These are phyloP conservation scores for Myripristis murdjan DNA, from an alignment of 2,797 vertebrate species.

Conservation along the genomic window DNA sequence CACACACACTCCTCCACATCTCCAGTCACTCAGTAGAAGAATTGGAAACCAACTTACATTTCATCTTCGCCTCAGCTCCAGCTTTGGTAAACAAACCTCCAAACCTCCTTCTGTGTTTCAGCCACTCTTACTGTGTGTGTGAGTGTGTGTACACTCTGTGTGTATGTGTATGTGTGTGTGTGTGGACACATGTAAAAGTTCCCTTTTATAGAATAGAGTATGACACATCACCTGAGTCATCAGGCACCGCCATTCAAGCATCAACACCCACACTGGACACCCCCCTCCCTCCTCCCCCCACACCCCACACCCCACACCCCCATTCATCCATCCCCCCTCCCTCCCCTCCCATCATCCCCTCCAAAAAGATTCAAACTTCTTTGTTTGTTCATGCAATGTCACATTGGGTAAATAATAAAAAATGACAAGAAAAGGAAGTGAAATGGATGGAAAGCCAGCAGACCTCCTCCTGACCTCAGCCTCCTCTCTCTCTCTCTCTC, in stretches of 20 bases:
- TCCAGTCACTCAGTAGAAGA: conserved; percentile 22
- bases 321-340: neutral
- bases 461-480: too few relatives aligned
- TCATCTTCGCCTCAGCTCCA: conserved; percentile 63
- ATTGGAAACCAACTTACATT: conserved; percentile 70
- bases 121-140: conserved; percentile 51
- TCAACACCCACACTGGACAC: conserved; percentile 61
- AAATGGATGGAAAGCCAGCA: neutral
- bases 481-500: too few relatives aligned
- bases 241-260: conserved; percentile 64
- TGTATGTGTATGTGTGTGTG: conserved; percentile 65
- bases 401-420: conserved; percentile 17
- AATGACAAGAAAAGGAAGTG: too few relatives aligned
- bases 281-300: conserved; percentile 12
- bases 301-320: neutral
- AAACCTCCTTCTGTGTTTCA: conserved; percentile 22
- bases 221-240: conserved; percentile 87
- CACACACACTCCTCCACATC: conserved; percentile 25
- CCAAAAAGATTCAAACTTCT: conserved; percentile 32
- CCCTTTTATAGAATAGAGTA: conserved; percentile 83
- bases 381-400: conserved; percentile 38
- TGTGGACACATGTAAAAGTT: conserved; percentile 83
- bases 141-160: conserved; percentile 46
- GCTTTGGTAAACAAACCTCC: conserved; percentile 65
- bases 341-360: neutral